Evolutionary conservation across 2,888 invertebrate species (phyloP).

Genomic region (Drosophila kanekoi): DNA sequence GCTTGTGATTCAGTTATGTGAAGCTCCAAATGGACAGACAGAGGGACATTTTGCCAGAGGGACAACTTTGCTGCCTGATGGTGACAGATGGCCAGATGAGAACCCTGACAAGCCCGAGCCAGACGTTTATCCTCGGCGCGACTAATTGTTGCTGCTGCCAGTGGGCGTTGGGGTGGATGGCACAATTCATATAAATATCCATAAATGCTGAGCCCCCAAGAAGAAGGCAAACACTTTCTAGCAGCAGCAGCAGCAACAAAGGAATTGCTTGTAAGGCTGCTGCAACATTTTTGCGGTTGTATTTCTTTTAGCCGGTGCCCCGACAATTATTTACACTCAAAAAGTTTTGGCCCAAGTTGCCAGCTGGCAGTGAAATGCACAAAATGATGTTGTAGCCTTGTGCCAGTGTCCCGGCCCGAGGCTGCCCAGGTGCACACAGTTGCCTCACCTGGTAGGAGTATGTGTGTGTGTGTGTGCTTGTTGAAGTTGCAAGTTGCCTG

Average conservation of each 20-base stretch:
- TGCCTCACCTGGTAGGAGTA: slow-evolving; percentile 20
- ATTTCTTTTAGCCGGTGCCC: slow-evolving; percentile 52
- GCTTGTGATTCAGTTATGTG: neutral
- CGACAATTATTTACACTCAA: slow-evolving; percentile 79
- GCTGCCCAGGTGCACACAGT: slow-evolving; percentile 37
- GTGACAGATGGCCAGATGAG: slow-evolving; percentile 48
- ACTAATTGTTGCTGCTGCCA: slow-evolving; percentile 49
- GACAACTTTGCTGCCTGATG: slow-evolving; percentile 42
- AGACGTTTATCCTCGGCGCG: slow-evolving; percentile 41
- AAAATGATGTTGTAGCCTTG: slow-evolving; percentile 65
- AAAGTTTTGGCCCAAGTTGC: slow-evolving; percentile 65
- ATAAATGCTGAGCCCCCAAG: slow-evolving; percentile 59
- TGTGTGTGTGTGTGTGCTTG: slow-evolving; percentile 2
- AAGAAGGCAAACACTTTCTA: slow-evolving; percentile 50
- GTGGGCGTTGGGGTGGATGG: slow-evolving; percentile 2
- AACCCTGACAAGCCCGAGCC: slow-evolving; percentile 22
- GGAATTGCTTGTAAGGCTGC: slow-evolving; percentile 32
- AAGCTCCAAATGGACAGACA: neutral
- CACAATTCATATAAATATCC: slow-evolving; percentile 70
- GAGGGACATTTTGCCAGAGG: slow-evolving; percentile 9
- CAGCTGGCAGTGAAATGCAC: slow-evolving; percentile 39
- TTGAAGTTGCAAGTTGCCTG: slow-evolving; percentile 14
- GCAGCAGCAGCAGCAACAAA: slow-evolving; percentile 15
- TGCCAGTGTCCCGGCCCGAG: slow-evolving; percentile 26
- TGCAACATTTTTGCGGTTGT: slow-evolving; percentile 70